These are phyloP conservation scores for Anguilla marmorata DNA, from an alignment of 2,797 vertebrate genomes.

Conservation along the genomic window DNA sequence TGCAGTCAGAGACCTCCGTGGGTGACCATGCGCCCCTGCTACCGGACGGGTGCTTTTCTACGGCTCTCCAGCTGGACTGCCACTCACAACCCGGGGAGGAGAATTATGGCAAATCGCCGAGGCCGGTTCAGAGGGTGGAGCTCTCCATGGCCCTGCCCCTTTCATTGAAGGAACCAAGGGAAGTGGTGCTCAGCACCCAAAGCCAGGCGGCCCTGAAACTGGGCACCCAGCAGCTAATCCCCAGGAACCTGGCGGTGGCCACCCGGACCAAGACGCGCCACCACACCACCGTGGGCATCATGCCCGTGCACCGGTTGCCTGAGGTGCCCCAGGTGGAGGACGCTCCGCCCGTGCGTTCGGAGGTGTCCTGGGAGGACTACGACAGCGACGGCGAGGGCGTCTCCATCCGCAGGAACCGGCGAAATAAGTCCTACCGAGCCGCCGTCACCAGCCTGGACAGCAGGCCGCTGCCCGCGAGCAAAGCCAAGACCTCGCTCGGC, in stretches of 20 bases:
- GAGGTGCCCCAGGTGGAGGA: constrained; percentile 53
- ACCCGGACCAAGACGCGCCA: constrained; percentile 74
- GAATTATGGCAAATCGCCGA: constrained; percentile 27
- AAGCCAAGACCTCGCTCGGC: constrained; percentile 52
- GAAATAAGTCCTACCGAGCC: constrained; percentile 87
- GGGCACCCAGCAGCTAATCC: constrained; percentile 87
- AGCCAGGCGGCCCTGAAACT: constrained; percentile 75
- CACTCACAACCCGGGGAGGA: constrained; percentile 48
- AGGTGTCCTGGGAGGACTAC: constrained; percentile 73
- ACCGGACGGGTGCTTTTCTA: constrained; percentile 68
- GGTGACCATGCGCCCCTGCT: constrained; percentile 65
- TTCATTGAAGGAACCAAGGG: not conserved
- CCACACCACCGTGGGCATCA: constrained; percentile 78
- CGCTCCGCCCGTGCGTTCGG: constrained; percentile 49
- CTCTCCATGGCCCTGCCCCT: not conserved
- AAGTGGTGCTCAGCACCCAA: constrained; percentile 81
- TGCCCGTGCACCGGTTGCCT: constrained; percentile 56
- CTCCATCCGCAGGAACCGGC: constrained; percentile 76
- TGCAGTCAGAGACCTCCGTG: constrained; percentile 54
- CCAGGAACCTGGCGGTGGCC: constrained; percentile 73
- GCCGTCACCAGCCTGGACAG: constrained; percentile 77
- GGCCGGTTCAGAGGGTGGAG: constrained; percentile 38
- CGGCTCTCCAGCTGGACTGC: constrained; percentile 59
- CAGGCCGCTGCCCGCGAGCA: not conserved
- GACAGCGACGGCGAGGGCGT: constrained; percentile 73